Percentiles rank a stretch among this genome's conserved stretches.
These are phyloP conservation scores for Sebastes itinus DNA, from an alignment of 2,797 vertebrate genomes.

Conservation along the genomic window DNA sequence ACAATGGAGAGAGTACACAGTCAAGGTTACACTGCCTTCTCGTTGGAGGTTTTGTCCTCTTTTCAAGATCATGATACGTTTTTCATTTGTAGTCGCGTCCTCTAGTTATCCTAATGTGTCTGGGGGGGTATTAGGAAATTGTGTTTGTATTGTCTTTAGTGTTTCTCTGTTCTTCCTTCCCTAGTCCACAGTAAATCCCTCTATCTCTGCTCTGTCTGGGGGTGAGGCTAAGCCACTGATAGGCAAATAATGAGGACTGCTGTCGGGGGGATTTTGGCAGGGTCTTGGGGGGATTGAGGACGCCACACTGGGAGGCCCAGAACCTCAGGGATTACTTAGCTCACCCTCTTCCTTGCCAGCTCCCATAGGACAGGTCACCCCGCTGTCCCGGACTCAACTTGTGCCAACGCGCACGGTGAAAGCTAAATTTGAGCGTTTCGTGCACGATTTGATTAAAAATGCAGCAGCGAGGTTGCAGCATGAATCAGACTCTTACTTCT, in stretches of 20 bases:
- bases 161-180: constrained; percentile 3
- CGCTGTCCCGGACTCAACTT: neutral
- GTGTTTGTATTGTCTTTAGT: constrained; percentile 1
- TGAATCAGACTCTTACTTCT: neutral
- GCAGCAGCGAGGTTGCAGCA: neutral
- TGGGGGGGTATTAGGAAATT: neutral
- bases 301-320: constrained; percentile 48
- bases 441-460: constrained; percentile 25
- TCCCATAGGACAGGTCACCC: constrained; percentile 16
- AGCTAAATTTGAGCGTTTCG: constrained; percentile 25
- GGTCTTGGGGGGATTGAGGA: constrained; percentile 60
- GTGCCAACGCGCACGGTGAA: neutral
- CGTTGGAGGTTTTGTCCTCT: neutral
- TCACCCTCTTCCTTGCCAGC: constrained; percentile 26
- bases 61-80: neutral
- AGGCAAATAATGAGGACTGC: constrained; percentile 57
- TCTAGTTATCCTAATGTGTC: neutral
- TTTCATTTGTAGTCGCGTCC: neutral
- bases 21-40: neutral
- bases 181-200: constrained; percentile 23
- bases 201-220: constrained; percentile 26
- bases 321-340: constrained; percentile 65
- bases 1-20: neutral
- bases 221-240: constrained; percentile 54
- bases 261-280: constrained; percentile 53